Evolutionary conservation across 2,113 vertebrate species (phyloP).

Genomic region (Petroica traversi): DNA sequence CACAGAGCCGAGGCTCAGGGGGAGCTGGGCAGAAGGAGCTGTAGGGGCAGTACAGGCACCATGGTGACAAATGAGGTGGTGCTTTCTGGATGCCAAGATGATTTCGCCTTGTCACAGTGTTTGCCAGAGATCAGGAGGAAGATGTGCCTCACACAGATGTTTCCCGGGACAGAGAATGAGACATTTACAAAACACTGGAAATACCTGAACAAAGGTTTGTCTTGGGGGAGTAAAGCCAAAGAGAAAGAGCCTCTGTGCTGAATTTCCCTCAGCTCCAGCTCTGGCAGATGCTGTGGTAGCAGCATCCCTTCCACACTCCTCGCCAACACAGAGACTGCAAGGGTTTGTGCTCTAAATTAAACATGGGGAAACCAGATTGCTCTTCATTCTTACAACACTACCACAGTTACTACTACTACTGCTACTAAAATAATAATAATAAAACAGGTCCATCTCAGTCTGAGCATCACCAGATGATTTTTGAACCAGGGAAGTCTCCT

Average conservation of each 20-base stretch:
- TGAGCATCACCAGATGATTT: neutral
- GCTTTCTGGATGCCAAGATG: neutral
- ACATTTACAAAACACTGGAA: neutral
- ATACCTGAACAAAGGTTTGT: neutral
- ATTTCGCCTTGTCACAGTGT: neutral
- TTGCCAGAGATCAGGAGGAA: neutral
- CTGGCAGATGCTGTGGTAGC: neutral
- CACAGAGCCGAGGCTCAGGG: neutral
- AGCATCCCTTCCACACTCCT: accelerated
- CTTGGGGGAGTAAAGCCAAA: neutral
- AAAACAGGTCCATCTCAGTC: neutral
- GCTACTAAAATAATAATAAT: neutral
- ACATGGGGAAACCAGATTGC: accelerated
- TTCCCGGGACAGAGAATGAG: neutral
- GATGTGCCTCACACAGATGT: neutral
- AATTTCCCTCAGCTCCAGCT: neutral
- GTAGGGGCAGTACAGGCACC: neutral
- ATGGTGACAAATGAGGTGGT: neutral
- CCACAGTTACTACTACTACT: neutral
- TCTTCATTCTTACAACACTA: neutral
- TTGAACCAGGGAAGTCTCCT: neutral
- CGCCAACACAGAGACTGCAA: accelerated
- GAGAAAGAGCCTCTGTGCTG: neutral
- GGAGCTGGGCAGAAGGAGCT: neutral
- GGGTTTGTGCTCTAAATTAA: neutral